phyloP scores from a whole-genome alignment of 2,888 invertebrate species.

The Cheilosia soror region DNA sequence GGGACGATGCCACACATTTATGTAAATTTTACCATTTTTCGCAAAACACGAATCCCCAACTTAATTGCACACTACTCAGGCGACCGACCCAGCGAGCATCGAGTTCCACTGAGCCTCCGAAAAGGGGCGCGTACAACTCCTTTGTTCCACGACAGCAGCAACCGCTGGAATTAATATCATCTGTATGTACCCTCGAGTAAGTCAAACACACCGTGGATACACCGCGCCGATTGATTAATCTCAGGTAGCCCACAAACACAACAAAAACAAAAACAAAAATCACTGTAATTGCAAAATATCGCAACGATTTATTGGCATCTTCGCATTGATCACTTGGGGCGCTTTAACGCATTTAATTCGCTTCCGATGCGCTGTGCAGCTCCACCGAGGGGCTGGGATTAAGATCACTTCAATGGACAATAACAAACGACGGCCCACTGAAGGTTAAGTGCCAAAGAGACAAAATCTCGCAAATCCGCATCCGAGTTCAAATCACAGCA shows the following conservation, averaged over 20 bases:
- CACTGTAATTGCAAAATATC: slow-evolving; percentile 71
- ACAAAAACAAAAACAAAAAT: slow-evolving; percentile 49
- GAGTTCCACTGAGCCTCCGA: slow-evolving; percentile 3
- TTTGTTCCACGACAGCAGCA: slow-evolving; percentile 47
- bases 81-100: background rate
- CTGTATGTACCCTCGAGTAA: slow-evolving; percentile 46
- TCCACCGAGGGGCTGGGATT: slow-evolving; percentile 43
- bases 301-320: slow-evolving; percentile 68
- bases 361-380: slow-evolving; percentile 26
- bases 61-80: slow-evolving; percentile 47
- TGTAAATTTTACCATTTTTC: slow-evolving; percentile 62
- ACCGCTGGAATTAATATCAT: slow-evolving; percentile 45
- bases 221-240: slow-evolving; percentile 65
- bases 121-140: slow-evolving; percentile 48
- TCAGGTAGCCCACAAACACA: slow-evolving; percentile 64
- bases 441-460: slow-evolving; percentile 39
- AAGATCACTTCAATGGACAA: slow-evolving; percentile 56
- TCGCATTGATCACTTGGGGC: slow-evolving; percentile 68
- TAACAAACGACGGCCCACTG: slow-evolving; percentile 49
- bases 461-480: slow-evolving; percentile 48
- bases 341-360: slow-evolving; percentile 64
- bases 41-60: slow-evolving; percentile 35
- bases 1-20: slow-evolving; percentile 59
- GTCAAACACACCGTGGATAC: slow-evolving; percentile 38
- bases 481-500: slow-evolving; percentile 53